These are phyloP conservation scores for Lacanobia wlatinum DNA, from an alignment of 2,888 invertebrate genomes.

Conservation along the genomic window DNA sequence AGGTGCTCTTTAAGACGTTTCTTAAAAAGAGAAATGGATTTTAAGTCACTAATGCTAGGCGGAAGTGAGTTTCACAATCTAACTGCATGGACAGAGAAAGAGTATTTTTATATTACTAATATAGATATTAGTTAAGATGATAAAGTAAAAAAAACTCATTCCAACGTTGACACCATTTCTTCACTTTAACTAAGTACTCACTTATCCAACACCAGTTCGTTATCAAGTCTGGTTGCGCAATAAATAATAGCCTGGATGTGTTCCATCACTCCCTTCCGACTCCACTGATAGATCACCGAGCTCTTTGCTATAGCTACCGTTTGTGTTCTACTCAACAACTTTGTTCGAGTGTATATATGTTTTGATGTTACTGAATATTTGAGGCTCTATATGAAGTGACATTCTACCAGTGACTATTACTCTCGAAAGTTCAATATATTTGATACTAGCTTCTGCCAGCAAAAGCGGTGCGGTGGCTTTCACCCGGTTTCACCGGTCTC, in stretches of 20 bases:
- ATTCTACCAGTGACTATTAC: neutral
- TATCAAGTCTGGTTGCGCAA: slow-evolving; percentile 39
- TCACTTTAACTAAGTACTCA: neutral
- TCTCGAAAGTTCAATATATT: too few relatives aligned
- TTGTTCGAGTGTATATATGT: neutral
- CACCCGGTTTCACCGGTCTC: too few relatives aligned
- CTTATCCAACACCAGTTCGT: slow-evolving; percentile 17
- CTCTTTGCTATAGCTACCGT: slow-evolving; percentile 23
- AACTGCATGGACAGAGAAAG: too few relatives aligned
- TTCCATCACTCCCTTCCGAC: slow-evolving; percentile 59
- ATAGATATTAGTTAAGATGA: too few relatives aligned
- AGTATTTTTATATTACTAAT: too few relatives aligned
- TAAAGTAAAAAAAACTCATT: neutral
- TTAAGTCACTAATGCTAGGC: too few relatives aligned
- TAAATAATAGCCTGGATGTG: slow-evolving; percentile 51
- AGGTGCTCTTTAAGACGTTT: too few relatives aligned
- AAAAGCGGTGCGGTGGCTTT: too few relatives aligned
- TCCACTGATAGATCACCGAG: slow-evolving; percentile 54
- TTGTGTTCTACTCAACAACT: slow-evolving; percentile 6
- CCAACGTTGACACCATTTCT: neutral
- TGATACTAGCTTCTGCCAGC: too few relatives aligned
- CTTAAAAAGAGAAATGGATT: too few relatives aligned
- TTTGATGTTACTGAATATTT: neutral
- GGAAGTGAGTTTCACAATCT: too few relatives aligned
- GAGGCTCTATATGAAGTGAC: neutral